Base-by-base conservation (phyloP, 37 sponge, comb jelly and placozoan genomes). In the Geodia barretti region DNA sequence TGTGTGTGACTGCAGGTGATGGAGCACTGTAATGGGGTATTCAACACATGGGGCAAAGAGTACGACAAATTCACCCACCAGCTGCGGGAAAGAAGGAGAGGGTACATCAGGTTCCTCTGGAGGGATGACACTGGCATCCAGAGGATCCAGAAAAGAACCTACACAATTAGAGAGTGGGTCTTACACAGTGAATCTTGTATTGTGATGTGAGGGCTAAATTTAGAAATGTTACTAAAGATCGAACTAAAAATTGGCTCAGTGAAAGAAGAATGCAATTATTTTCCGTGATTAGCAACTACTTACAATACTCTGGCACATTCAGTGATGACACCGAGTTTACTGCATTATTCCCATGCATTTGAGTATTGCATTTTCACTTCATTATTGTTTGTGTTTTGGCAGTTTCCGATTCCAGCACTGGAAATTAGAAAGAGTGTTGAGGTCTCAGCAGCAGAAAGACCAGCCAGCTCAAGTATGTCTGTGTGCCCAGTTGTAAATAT, bases 361-460 rank as follows among this genome's bases (percentile, higher is more conserved):
- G n/a, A n/a, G n/a, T n/a, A n/a, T n/a, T n/a, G n/a, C n/a, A n/a
- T n/a, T n/a, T n/a, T n/a, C n/a, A n/a, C n/a, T n/a, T n/a, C n/a
- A n/a, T n/a, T n/a, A n/a, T n/a, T n/a, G n/a, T n/a, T n/a, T n/a
- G n/a, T n/a, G n/a, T n/a, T n/a, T n/a, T n/a, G n/a, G n/a, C n/a
- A n/a, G 98, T 11, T 98, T 98, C 78, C 95, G 97, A 19, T 84
- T 76, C n/a, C 99, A 98, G 72, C 97, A 98, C 68, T 94, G 96
- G 78, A 97, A 98, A 85, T 86, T 98, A 20, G 90, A 94, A 26
- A 89, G 91, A 32, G 99, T 98, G 9, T 79, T 98, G 33, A 72
- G 36, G 66, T 19, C 66, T 58, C 47, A 47, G 54, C 54, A 47
- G 0, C 82, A n/a, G 29, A 23, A 1, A 39, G 39, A 3, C 29